phyloP scores from a whole-genome alignment of 2,888 invertebrate species.

The Tholera decimalis region DNA sequence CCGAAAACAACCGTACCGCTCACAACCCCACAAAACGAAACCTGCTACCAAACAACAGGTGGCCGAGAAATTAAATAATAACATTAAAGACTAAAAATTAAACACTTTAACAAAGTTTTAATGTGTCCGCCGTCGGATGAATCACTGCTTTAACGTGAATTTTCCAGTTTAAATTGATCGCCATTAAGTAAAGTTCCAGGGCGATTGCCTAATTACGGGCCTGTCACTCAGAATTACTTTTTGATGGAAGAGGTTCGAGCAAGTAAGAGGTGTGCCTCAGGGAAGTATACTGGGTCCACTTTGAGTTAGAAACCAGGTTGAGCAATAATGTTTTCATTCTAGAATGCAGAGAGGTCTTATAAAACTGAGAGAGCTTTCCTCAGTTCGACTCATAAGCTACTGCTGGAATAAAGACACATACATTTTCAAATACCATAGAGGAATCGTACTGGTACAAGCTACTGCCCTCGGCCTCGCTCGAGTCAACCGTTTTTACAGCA shows the following conservation, averaged over 20 bases:
- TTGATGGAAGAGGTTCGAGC: slow-evolving; percentile 57
- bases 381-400: too few species aligned
- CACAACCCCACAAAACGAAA: slow-evolving; percentile 20
- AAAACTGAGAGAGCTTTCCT: too few species aligned
- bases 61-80: slow-evolving; percentile 58
- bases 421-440: too few species aligned
- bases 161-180: slow-evolving; percentile 68
- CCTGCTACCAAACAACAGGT: slow-evolving; percentile 51
- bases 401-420: too few species aligned
- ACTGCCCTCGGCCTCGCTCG: too few species aligned
- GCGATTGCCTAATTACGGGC: slow-evolving; percentile 63
- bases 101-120: slow-evolving; percentile 73
- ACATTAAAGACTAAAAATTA: slow-evolving; percentile 70
- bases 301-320: background rate
- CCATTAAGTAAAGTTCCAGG: slow-evolving; percentile 64
- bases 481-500: too few species aligned
- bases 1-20: slow-evolving; percentile 1
- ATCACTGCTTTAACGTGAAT: slow-evolving; percentile 67
- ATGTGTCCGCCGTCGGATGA: slow-evolving; percentile 67
- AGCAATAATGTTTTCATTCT: background rate
- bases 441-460: too few species aligned
- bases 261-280: slow-evolving; percentile 50
- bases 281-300: slow-evolving; percentile 30
- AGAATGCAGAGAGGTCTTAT: background rate
- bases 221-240: slow-evolving; percentile 61